Base-by-base conservation (phyloP, 2,113 vertebrate genomes). In the Oriolus oriolus region DNA sequence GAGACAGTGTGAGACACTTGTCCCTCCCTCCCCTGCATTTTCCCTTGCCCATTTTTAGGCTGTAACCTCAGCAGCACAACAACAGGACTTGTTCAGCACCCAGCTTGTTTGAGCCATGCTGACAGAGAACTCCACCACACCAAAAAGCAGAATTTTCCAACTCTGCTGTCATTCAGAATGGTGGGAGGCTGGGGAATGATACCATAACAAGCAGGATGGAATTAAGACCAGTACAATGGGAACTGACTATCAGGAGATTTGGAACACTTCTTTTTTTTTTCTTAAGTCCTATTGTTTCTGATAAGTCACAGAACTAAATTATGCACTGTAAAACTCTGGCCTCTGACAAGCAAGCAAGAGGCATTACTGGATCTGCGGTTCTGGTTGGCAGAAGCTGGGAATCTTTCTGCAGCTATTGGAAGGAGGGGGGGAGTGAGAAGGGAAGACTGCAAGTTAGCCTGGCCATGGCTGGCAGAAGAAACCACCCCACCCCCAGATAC, bases 221-320 rank as follows among this genome's bases (percentile, higher is more conserved):
- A 90, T 93, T 74, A 83, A 83, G 70, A 28, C 50, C 54, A 91
- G 64, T 54, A 93, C 87, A 91, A 92, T 88, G 63, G 90, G 50
- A 94, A 50, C 78, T 92, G 89, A 63, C 65, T 91, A 80, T 93
- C 50, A 57, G 63, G 89, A 94, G 79, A 80, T 44, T 66, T 93
- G 63, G 66, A 95, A 83, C 9, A 22, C 5, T 49, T 41, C 4
- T 37, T 37, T 11, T 14, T 13, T 13, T 52, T 69, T 47, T 19
- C 45, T 45, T 3, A 84, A 90, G 45, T 57, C 76, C 96, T 80
- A 83, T 96, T 96, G 96, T 95, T 86, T 93, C 41, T 90, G 90
- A 90, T 95, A 94, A 96, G 63, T 73, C 77, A 90, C 71, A 90
- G 76, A 93, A 63, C 50, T 90, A 39, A 92, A 93, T 91, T 61